Base-by-base conservation (phyloP, 2,888 invertebrate genomes). In the Phalera bucephala region DNA sequence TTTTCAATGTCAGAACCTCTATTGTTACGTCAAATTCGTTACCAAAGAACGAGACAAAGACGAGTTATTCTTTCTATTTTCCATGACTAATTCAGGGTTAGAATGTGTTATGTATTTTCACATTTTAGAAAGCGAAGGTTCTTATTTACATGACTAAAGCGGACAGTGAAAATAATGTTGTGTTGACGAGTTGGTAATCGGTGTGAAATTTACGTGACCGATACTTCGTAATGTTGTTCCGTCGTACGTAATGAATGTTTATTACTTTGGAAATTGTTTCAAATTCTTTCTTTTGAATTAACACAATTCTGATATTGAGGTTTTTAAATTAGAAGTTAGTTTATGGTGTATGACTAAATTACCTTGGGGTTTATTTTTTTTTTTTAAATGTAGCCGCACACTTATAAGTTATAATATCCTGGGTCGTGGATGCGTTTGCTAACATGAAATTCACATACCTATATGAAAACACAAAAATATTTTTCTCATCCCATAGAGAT, bases 61-160 rank as follows among this genome's bases (percentile, higher is more conserved):
- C 37, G 14, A 33, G 26, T 53, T 57, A 52, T 65, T 56, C 56
- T 58, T 52, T 47, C 45, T 36, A 40, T 40, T 52, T 40, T 52
- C 62, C 67, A 49, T 52, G 51, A 56, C 72, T 48, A 70, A 78
- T 80, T 61, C 74, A 71, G 64, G 71, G 77, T 63, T 72, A 58
- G 40, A 34, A 33, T 51, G 54, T 57, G 55, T 53, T 53, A 61
- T 58, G 58, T 67, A 72, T 75, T 84, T 80, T 81, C 77, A 80
- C 76, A 78, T 81, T 85, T 87, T 85, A 84, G 87, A 88, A 87
- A 88, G 86, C 77, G 85, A 86, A 82, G 77, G 80, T 79, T 70
- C 66, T 58, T 73, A 81, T 86, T 83, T 75, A 80, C 83, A 80
- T 82, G 62, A 70, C 66, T 60, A 71, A 73, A 70, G 72, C 63